Evolutionary conservation across 2,113 vertebrate genomes (phyloP), one percentile per base, ranked within the genome.

Genomic region (Percopsis transmontana): DNA sequence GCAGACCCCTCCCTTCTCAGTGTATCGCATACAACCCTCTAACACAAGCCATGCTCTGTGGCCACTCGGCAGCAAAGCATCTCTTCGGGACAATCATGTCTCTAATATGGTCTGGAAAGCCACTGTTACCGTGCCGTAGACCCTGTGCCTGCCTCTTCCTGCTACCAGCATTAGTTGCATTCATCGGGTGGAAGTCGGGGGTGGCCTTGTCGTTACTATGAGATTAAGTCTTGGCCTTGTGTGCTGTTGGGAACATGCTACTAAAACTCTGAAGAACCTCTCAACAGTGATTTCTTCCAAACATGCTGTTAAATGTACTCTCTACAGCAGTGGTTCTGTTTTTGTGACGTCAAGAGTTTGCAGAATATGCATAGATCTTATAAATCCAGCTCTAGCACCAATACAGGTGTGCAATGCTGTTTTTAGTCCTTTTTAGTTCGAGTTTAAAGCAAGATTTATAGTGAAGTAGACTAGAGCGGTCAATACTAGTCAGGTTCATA

Each of bases 41-140:
- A 65, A 57, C 4, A 62, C 20, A 23, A 66, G 51, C 51, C 7
- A 61, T 60, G 38, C 62, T 56, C 58, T 70, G 48, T 21, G 38
- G 45, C 76, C 8, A 9, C 41, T 50, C 48, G 5, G 4, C 23
- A 33, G n/a, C 15, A n/a, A 13, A 21, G 42, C 21, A 18, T 62
- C 45, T 48, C n/a, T 20, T 38, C 33, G 38, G 21, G 33, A 20
- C 59, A 18, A 48, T 48, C 16, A 54, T 33, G 44, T 69, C 45
- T 45, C 16, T 12, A n/a, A 27, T 16, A 9, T 14, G 41, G 13
- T 24, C 21, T 27, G 6, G 8, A 23, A 4, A 33, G 3, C 27
- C 27, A 33, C 27, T 33, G 27, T 33, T 4, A 33, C 5, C 8
- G 27, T 33, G 27, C 16, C 15, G 7, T 5, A 48, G 15, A 16